These are phyloP conservation scores for Zygothrica quintamaculata DNA, from an alignment of 2,888 invertebrate genomes.

Conservation along the genomic window DNA sequence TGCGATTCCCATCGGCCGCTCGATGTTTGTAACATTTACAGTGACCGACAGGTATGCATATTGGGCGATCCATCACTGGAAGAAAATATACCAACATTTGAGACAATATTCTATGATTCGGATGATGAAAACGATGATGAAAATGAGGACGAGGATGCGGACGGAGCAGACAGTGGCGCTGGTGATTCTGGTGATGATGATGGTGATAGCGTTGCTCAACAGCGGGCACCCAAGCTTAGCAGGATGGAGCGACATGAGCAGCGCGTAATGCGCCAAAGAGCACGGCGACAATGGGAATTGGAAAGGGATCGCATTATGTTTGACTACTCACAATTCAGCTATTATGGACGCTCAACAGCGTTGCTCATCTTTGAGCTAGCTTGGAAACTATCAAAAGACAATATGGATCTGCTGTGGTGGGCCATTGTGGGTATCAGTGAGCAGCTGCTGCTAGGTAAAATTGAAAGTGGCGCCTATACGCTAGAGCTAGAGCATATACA, in stretches of 20 bases:
- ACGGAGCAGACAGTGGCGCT: constrained; percentile 66
- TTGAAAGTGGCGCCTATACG: constrained; percentile 89
- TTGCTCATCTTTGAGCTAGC: constrained; percentile 93
- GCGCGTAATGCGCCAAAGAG: constrained; percentile 87
- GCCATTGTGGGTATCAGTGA: constrained; percentile 93
- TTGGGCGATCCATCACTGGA: constrained; percentile 85
- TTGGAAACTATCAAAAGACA: constrained; percentile 94
- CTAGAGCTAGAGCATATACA: constrained; percentile 88
- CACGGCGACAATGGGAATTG: constrained; percentile 92
- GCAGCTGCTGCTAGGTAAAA: constrained; percentile 89
- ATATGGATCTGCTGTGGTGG: constrained; percentile 93
- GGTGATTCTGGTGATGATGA: constrained; percentile 78
- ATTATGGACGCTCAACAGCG: constrained; percentile 90
- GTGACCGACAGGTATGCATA: constrained; percentile 88
- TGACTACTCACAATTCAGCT: constrained; percentile 96
- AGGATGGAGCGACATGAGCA: constrained; percentile 85
- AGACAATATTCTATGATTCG: constrained; percentile 92
- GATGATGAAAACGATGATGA: constrained; percentile 85
- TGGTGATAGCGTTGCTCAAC: constrained; percentile 83
- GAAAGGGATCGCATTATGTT: constrained; percentile 92
- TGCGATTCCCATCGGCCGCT: constrained; percentile 95
- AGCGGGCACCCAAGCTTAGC: constrained; percentile 61
- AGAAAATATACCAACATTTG: constrained; percentile 93
- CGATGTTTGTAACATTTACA: constrained; percentile 97
- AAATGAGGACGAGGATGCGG: constrained; percentile 60